Evolutionary conservation across 2,113 vertebrate genomes (phyloP).

Genomic region (Oenanthe oenanthe): DNA sequence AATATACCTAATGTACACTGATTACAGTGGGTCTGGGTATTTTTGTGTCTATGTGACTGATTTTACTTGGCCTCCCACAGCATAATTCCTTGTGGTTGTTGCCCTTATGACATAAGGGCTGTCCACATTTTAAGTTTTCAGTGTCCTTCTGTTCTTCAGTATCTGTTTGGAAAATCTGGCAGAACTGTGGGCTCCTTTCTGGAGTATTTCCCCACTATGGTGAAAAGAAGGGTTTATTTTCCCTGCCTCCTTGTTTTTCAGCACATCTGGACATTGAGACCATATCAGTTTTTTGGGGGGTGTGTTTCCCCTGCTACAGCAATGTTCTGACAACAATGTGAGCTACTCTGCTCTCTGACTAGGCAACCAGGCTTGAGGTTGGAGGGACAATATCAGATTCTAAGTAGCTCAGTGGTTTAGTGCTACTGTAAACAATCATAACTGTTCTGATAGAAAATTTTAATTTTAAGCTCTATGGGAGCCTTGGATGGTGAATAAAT

Average conservation of each 20-base stretch:
- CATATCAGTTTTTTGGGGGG: fast-evolving
- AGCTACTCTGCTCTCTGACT: not conserved
- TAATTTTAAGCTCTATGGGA: not conserved
- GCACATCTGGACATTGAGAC: not conserved
- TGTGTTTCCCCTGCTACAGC: not conserved
- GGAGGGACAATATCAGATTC: not conserved
- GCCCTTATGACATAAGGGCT: not conserved
- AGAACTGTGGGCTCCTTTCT: not conserved
- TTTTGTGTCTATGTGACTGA: conserved; percentile 10
- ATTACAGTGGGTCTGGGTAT: not conserved
- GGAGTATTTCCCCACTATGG: not conserved
- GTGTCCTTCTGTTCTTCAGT: not conserved
- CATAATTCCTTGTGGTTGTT: not conserved
- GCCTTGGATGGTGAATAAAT: not conserved
- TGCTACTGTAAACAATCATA: not conserved
- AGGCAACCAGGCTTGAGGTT: not conserved
- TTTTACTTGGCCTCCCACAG: not conserved
- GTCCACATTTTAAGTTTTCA: fast-evolving
- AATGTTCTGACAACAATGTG: not conserved
- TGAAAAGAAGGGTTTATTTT: not conserved
- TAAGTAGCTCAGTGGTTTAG: not conserved
- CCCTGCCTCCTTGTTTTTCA: not conserved
- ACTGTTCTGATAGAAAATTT: not conserved
- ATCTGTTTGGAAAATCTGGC: not conserved
- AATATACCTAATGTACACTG: conserved; percentile 50